phyloP scores from a whole-genome alignment of 1,140 invertebrate genomes.

The Bombus difficillimus region DNA sequence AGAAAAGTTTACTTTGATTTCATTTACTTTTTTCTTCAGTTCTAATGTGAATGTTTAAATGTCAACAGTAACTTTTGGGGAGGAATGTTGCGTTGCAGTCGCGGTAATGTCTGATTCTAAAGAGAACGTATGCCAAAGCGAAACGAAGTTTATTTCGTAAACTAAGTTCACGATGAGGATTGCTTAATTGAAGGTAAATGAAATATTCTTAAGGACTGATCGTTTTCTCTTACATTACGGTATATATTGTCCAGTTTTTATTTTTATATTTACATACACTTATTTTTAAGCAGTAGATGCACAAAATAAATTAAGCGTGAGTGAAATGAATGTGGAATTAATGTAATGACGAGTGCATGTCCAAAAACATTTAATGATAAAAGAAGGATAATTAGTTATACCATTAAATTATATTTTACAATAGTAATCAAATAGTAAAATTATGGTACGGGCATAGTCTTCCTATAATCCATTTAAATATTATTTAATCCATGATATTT shows the following conservation, averaged over 20 bases:
- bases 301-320: constrained; percentile 34
- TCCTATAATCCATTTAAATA: constrained; percentile 10
- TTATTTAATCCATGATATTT: constrained; percentile 42
- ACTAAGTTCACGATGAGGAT: constrained; percentile 65
- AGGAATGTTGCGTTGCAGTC: constrained; percentile 66
- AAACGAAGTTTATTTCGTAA: constrained; percentile 69
- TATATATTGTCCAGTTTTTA: constrained; percentile 56
- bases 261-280: constrained; percentile 53
- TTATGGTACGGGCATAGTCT: not conserved
- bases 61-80: constrained; percentile 85
- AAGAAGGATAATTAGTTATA: not conserved
- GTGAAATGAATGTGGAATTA: constrained; percentile 23
- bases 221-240: constrained; percentile 57
- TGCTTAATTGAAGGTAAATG: constrained; percentile 65
- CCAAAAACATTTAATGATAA: constrained; percentile 1
- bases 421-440: not conserved
- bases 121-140: constrained; percentile 62
- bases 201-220: constrained; percentile 60
- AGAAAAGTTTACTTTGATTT: constrained; percentile 76
- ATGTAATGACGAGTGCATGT: constrained; percentile 20
- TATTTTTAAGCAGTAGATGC: constrained; percentile 48
- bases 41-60: constrained; percentile 96
- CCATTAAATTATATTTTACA: constrained; percentile 9
- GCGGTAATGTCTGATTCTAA: constrained; percentile 62
- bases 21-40: constrained; percentile 92